Percentiles rank a stretch among this genome's conserved stretches.
Conservation (phyloP, 2,113 vertebrate species). For the Heterochromis multidens region DNA sequence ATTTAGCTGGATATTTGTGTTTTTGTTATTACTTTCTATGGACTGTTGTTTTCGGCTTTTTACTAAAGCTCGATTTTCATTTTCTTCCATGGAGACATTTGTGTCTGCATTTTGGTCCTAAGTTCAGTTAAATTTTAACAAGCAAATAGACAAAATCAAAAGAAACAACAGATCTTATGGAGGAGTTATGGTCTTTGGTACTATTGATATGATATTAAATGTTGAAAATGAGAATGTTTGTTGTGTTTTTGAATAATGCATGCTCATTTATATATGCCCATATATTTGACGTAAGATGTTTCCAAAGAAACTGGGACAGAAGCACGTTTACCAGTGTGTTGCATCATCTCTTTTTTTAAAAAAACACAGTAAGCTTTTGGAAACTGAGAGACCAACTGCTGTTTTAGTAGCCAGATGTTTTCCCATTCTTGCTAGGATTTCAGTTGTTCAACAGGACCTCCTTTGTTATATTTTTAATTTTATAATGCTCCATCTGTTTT, state of each 20-base stretch:
- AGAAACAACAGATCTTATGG: neutral
- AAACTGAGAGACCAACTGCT: neutral
- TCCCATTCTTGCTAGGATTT: neutral
- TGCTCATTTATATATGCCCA: neutral
- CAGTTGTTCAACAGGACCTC: neutral
- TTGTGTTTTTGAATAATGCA: neutral
- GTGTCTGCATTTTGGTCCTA: neutral
- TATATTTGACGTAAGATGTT: neutral
- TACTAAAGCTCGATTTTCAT: neutral
- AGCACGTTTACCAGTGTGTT: neutral
- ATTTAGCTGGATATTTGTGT: neutral
- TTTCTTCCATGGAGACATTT: no score
- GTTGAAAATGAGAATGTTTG: neutral
- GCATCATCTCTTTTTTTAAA: neutral
- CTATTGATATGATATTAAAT: neutral
- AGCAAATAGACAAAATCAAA: neutral
- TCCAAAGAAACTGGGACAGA: neutral
- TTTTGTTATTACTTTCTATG: neutral
- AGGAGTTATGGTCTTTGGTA: neutral
- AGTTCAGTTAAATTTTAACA: neutral
- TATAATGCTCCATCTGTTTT: neutral
- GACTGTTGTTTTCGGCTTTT: neutral
- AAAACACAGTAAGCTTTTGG: neutral
- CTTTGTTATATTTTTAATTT: neutral
- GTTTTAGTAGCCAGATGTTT: neutral